phyloP scores from a whole-genome alignment of 1,140 invertebrate genomes.

The Eriocheir sinensis region DNA sequence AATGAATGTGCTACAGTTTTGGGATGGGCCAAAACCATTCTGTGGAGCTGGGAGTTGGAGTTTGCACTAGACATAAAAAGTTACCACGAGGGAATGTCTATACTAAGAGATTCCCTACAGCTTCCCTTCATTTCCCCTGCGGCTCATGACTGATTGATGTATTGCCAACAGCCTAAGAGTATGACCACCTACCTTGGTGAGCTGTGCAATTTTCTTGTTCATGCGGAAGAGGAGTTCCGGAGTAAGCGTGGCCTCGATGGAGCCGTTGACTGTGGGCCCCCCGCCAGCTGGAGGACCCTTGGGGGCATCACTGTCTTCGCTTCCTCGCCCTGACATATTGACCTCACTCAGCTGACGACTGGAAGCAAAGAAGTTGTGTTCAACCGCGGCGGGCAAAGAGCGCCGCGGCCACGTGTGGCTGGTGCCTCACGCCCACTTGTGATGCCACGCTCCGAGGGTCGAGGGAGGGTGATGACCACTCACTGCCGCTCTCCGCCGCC shows the following conservation, averaged over 20 bases:
- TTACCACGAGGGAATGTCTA: too few species aligned
- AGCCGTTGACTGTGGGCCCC: constrained; percentile 71
- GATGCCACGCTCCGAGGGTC: background rate
- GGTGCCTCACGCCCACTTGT: background rate
- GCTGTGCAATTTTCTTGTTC: constrained; percentile 76
- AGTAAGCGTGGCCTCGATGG: constrained; percentile 75
- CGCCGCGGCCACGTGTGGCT: background rate
- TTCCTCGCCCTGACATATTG: constrained; percentile 70
- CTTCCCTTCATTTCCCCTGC: too few species aligned
- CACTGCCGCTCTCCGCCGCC: background rate
- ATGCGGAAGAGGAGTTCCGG: constrained; percentile 76
- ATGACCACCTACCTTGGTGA: constrained; percentile 67
- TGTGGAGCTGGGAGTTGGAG: too few species aligned
- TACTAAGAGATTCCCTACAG: too few species aligned
- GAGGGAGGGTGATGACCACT: background rate
- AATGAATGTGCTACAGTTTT: too few species aligned
- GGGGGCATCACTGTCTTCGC: constrained; percentile 57
- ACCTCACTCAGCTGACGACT: background rate
- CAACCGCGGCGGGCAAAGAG: background rate
- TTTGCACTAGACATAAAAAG: too few species aligned
- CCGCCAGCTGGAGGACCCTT: constrained; percentile 61
- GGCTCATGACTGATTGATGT: too few species aligned
- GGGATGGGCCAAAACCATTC: too few species aligned
- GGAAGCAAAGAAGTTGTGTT: background rate
- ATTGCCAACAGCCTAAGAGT: too few species aligned